Evolutionary conservation across 1,140 invertebrate genomes (phyloP), one percentile per base, ranked within the genome.

Genomic region (Megathymus violae): DNA sequence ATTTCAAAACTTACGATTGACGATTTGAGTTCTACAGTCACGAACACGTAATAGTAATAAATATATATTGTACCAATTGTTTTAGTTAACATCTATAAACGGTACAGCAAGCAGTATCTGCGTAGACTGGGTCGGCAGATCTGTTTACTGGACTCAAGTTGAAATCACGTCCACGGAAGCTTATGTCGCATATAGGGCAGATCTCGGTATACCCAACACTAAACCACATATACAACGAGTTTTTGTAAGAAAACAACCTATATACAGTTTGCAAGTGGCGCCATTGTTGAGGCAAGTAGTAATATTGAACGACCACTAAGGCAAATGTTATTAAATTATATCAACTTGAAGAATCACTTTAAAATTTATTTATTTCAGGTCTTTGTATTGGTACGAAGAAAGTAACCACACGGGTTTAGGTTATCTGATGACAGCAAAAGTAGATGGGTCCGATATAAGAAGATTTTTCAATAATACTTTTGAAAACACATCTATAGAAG

Each of bases 71-170:
- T 19, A 4, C 17, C 16, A 4, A 25, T 19, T 60, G 25, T 74
- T 74, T 51, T 51, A 80, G 80, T 67, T 87, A 15, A 85, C 85
- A 43, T 91, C 95, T 6, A 91, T 97, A 14, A 94, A 95, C 50
- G 93, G 93, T 11, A 93, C 93, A 19, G 94, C 93, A 0, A 89
- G 92, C 6, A 94, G 95, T 67, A 80, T 98, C 4, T 94, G 95
- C 4, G 91, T 97, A 0, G 97, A 98, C 84, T 98, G 97, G 97
- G 93, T 98, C 6, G 94, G 95, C 36, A 92, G 96, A 44, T 94
- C 94, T 41, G 84, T 98, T 0, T 98, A 97, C 76, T 96, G 96
- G 95, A 92, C 94, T 0, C 95, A 97, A 83, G 78, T 88, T 1
- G 92, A 92, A 67, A 85, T 78, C 7, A 68, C 92, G 6, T 79